These are phyloP conservation scores for Uloborus plumipes DNA, from an alignment of 2,888 invertebrate genomes.

Conservation along the genomic window DNA sequence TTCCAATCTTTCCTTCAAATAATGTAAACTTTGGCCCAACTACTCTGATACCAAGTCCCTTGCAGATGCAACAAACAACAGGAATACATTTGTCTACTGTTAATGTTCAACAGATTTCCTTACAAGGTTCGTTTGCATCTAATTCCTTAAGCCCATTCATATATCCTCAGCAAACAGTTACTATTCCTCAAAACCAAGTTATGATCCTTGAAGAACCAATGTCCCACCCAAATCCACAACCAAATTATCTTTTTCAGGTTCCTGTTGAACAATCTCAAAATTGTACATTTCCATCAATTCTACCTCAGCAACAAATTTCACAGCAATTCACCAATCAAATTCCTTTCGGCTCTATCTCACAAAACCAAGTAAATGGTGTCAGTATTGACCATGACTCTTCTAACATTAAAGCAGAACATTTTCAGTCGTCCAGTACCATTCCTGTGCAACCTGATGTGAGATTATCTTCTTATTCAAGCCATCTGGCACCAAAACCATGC, in stretches of 20 bases:
- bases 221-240: slow-evolving; percentile 13
- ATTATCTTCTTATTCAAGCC: not conserved
- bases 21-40: slow-evolving; percentile 44
- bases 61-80: slow-evolving; percentile 50
- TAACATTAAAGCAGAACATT: not conserved
- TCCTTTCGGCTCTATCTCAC: slow-evolving; percentile 12
- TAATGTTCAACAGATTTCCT: slow-evolving; percentile 59
- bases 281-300: slow-evolving; percentile 28
- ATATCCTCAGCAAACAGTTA: slow-evolving; percentile 46
- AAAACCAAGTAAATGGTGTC: not conserved
- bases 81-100: slow-evolving; percentile 46
- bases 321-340: slow-evolving; percentile 31
- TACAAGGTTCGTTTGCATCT: slow-evolving; percentile 37
- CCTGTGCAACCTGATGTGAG: not conserved
- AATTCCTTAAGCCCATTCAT: slow-evolving; percentile 30
- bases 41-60: slow-evolving; percentile 29
- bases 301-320: slow-evolving; percentile 36
- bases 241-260: slow-evolving; percentile 50
- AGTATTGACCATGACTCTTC: too few species aligned
- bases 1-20: slow-evolving; percentile 44
- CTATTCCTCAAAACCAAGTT: slow-evolving; percentile 44
- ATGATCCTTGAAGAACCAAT: slow-evolving; percentile 50
- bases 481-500: not conserved
- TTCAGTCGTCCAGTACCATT: not conserved
- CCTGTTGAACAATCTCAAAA: slow-evolving; percentile 50